Evolutionary conservation across 2,797 vertebrate genomes (phyloP).

Genomic region (Galago senegalensis): DNA sequence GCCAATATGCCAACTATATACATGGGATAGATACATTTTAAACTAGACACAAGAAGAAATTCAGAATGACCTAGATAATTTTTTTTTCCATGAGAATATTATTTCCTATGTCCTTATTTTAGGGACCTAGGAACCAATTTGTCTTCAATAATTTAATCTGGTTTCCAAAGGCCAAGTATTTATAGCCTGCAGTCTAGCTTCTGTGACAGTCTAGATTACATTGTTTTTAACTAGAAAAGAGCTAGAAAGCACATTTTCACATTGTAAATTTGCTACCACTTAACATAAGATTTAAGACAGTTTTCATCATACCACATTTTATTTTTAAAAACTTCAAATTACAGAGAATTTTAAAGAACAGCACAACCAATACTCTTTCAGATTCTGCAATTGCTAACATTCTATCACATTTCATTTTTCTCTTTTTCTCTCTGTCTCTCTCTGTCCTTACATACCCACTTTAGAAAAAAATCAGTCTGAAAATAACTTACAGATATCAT

Average conservation of each 20-base stretch:
- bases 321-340: conserved; percentile 18
- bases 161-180: conserved; percentile 34
- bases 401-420: not conserved
- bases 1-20: not conserved
- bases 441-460: not conserved
- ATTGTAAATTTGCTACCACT: not conserved
- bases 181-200: not conserved
- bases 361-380: not conserved
- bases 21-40: conserved; percentile 15
- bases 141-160: conserved; percentile 58
- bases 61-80: conserved; percentile 38
- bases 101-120: not conserved
- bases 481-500: conserved; percentile 8
- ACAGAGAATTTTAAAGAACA: not conserved
- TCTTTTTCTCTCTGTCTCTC: not conserved
- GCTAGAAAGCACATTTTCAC: not conserved
- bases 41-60: not conserved
- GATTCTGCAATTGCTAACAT: not conserved
- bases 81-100: conserved; percentile 69
- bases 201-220: not conserved
- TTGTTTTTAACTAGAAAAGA: conserved; percentile 45
- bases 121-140: not conserved
- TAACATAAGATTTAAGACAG: not conserved
- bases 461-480: not conserved
- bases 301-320: not conserved